Evolutionary conservation across 1,140 invertebrate species (phyloP).

Genomic region (Penaeus chinensis): DNA sequence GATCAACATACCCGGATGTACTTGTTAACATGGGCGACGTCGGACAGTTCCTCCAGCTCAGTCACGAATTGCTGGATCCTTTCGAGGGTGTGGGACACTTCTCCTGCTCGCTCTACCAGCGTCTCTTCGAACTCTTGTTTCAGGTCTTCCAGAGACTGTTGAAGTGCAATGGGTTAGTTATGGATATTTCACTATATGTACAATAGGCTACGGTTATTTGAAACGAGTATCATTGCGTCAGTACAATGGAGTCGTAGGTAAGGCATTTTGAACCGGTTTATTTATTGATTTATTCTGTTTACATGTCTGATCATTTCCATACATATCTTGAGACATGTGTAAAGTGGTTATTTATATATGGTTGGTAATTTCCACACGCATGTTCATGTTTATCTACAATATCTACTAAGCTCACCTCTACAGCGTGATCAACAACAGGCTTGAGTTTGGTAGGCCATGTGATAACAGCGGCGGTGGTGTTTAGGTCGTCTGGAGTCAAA

Average conservation of each 20-base stretch:
- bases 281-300: too few species aligned
- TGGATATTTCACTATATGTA: background rate
- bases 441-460: conserved; percentile 80
- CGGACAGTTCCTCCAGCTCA: conserved; percentile 71
- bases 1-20: conserved; percentile 69
- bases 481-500: conserved; percentile 76
- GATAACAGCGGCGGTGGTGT: conserved; percentile 76
- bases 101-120: conserved; percentile 76
- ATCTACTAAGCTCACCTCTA: conserved; percentile 67
- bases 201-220: background rate
- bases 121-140: conserved; percentile 85
- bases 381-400: background rate
- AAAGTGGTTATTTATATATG: too few species aligned
- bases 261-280: too few species aligned
- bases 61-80: conserved; percentile 78
- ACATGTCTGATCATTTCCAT: too few species aligned
- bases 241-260: too few species aligned
- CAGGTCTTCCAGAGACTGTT: conserved; percentile 78
- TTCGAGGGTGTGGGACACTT: conserved; percentile 77
- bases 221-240: too few species aligned
- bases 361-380: background rate
- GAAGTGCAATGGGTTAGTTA: conserved; percentile 2
- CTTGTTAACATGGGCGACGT: conserved; percentile 71
- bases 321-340: too few species aligned
- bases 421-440: conserved; percentile 79